Base-by-base conservation (phyloP, 2,113 vertebrate genomes). In the Pseudorasbora parva region DNA sequence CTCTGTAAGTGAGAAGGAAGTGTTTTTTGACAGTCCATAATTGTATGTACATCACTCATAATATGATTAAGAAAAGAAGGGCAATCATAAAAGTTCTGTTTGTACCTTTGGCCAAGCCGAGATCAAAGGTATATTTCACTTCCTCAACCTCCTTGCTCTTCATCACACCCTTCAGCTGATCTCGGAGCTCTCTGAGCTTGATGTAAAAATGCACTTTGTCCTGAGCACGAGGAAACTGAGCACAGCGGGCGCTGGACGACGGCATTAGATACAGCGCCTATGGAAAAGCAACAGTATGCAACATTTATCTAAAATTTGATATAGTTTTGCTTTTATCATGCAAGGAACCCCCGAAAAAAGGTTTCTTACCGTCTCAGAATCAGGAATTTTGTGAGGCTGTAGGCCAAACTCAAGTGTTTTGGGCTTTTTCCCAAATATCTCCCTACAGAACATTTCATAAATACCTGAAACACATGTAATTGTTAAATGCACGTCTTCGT, bases 141-240 rank as follows among this genome's bases (percentile, higher is more conserved):
- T 99, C 98, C 89, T 99, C 92, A 8, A 99, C 82, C 0, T 99
- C 98, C 0, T 89, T 87, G 81, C 84, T 89, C 3, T 68, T 90
- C 12, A 86, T 66, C 0, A 96, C 51, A 33, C 98, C 98, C 91
- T 95, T 98, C 88, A 99, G 91, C 23, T 97, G 93, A 82, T 99
- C 96, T 84, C 97, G 86, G n/a, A 99, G 93, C 78, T 99, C 98
- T 86, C 95, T 94, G 87, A 99, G 94, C 83, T 98, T 99, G 90
- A 99, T 99, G 89, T 99, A 99, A 90, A 97, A 98, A 93, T 99
- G 98, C 14, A 99, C 98, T 92, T 99, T 99, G 88, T 99, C 98
- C 93, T 99, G 98, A 60, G 98, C 98, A 0, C 97, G 96, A 21
- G 98, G 98, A 87, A 99, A 99, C 93, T 99, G 98, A 57, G 98